phyloP scores from a whole-genome alignment of 30 jellyfish, hydroid and myxozoan species.

The Hydractinia symbiolongicarpus region DNA sequence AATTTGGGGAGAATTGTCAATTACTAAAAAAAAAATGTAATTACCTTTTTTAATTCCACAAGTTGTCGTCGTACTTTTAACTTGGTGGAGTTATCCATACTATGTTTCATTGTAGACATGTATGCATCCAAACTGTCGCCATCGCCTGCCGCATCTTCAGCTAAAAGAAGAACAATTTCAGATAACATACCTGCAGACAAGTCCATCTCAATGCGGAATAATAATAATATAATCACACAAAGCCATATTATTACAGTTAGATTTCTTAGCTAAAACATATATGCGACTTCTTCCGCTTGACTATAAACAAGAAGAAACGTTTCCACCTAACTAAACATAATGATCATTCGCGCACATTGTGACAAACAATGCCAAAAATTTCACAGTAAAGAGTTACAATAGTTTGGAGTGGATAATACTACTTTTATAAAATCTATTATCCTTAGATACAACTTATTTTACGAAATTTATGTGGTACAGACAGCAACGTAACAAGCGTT shows the following conservation, averaged over 20 bases:
- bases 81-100: slow-evolving; percentile 57
- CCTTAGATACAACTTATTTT: not conserved
- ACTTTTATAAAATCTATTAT: not conserved
- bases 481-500: not conserved
- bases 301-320: no score
- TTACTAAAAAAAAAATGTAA: not conserved
- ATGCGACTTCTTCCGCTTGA: no score
- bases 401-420: not conserved
- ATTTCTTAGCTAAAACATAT: no score
- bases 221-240: no score
- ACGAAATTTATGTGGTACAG: not conserved
- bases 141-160: slow-evolving; percentile 2
- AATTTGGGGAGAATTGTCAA: not conserved
- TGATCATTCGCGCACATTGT: no score
- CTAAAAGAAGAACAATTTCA: no score
- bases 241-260: no score
- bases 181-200: no score
- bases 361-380: no score
- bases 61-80: slow-evolving; percentile 42
- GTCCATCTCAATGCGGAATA: no score
- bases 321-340: no score
- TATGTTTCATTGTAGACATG: slow-evolving; percentile 43
- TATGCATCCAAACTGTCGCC: slow-evolving; percentile 65
- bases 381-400: not conserved
- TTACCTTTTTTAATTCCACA: slow-evolving; percentile 48